These are phyloP conservation scores for Pseudococcus jackbeardsleyi DNA, from an alignment of 2,888 invertebrate species.

Conservation along the genomic window DNA sequence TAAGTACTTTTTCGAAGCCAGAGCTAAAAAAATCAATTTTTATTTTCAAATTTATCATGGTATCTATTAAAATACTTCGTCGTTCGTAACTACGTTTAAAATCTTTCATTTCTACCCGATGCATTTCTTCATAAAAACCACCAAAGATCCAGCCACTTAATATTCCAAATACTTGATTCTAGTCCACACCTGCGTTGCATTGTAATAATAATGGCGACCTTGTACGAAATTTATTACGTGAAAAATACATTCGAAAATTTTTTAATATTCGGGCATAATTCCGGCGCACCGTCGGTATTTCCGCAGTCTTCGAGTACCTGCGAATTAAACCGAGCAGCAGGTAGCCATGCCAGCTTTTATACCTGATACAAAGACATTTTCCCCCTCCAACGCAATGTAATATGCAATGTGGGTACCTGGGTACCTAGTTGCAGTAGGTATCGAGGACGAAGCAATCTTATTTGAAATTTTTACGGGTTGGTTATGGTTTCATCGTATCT, in stretches of 20 bases:
- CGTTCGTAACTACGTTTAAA: too few species aligned
- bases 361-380: too few species aligned
- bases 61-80: too few species aligned
- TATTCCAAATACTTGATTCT: too few species aligned
- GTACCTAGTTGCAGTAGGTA: neutral
- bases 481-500: neutral
- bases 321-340: neutral
- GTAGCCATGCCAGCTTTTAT: neutral
- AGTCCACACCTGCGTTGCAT: neutral
- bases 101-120: too few species aligned
- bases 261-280: neutral
- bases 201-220: neutral
- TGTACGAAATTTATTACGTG: neutral
- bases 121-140: too few species aligned
- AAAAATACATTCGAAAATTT: neutral
- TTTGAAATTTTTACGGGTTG: too few species aligned
- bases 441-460: neutral
- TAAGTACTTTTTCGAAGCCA: too few species aligned
- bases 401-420: too few species aligned
- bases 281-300: neutral
- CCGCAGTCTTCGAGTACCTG: neutral
- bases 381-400: too few species aligned
- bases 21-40: too few species aligned
- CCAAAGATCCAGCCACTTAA: neutral
- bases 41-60: too few species aligned